Evolutionary conservation across 2,797 vertebrate genomes (phyloP).

Genomic region (Cetoscarus ocellatus): DNA sequence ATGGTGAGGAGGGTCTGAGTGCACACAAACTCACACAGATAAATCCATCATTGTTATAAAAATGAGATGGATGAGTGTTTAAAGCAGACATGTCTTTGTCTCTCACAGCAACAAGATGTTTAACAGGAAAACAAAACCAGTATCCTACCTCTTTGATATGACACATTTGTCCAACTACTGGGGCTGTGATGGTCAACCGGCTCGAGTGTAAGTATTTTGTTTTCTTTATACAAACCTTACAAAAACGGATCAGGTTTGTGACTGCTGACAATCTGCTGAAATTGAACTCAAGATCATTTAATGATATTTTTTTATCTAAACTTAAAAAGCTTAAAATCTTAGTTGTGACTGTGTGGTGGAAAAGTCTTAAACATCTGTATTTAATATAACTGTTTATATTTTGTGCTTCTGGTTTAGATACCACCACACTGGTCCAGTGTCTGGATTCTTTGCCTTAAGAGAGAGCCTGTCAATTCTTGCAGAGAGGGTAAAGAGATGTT

Average conservation of each 20-base stretch:
- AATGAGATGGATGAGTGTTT: background rate
- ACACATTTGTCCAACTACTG: constrained; percentile 90
- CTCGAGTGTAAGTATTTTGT: constrained; percentile 76
- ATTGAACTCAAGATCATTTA: background rate
- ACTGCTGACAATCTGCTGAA: background rate
- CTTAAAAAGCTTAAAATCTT: background rate
- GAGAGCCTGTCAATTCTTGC: constrained; percentile 92
- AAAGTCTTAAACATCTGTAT: background rate
- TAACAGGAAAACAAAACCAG: constrained; percentile 90
- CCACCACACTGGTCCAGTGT: constrained; percentile 92
- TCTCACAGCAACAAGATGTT: constrained; percentile 90
- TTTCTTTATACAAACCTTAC: background rate
- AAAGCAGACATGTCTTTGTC: constrained; percentile 5
- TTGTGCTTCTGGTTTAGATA: constrained; percentile 83
- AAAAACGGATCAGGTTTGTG: background rate
- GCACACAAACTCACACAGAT: background rate
- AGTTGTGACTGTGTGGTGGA: background rate
- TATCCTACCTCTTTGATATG: constrained; percentile 93
- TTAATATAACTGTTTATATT: background rate
- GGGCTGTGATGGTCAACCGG: constrained; percentile 89
- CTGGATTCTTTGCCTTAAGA: constrained; percentile 89
- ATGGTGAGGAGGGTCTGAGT: constrained; percentile 80
- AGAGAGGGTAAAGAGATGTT: constrained; percentile 84
- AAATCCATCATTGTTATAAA: background rate
- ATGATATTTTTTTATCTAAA: background rate